phyloP scores from a whole-genome alignment of 2,888 invertebrate genomes.

The Tigriopus californicus region DNA sequence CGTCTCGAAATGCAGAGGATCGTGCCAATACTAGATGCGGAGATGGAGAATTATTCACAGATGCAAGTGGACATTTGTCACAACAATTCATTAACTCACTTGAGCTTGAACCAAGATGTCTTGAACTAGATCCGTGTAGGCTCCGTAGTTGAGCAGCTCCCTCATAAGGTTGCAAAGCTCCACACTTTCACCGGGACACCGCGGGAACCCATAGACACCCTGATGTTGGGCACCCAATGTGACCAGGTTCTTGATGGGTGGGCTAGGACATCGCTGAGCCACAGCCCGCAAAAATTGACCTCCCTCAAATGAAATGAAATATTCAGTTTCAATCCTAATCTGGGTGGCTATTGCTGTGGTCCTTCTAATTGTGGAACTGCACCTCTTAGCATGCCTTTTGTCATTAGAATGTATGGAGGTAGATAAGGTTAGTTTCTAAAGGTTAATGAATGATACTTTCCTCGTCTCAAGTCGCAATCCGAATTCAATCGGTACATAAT shows the following conservation, averaged over 20 bases:
- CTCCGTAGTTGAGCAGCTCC: constrained; percentile 56
- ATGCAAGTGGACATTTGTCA: too few species aligned
- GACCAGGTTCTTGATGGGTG: constrained; percentile 67
- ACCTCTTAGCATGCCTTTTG: too few species aligned
- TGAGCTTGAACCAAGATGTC: constrained; percentile 48
- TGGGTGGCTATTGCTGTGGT: too few species aligned
- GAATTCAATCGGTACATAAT: too few species aligned
- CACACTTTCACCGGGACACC: constrained; percentile 45
- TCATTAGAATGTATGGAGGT: too few species aligned
- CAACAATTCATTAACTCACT: background rate
- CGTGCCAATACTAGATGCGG: constrained; percentile 99
- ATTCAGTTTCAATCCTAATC: too few species aligned
- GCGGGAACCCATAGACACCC: constrained; percentile 75
- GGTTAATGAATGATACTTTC: too few species aligned
- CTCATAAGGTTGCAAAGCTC: constrained; percentile 60
- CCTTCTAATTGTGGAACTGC: too few species aligned
- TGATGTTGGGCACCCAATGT: constrained; percentile 94
- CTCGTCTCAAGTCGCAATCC: too few species aligned
- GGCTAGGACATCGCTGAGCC: constrained; percentile 71
- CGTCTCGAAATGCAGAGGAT: constrained; percentile 60
- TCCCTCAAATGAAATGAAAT: constrained; percentile 32
- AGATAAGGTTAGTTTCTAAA: too few species aligned
- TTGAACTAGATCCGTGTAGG: constrained; percentile 39
- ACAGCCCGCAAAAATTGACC: constrained; percentile 86
- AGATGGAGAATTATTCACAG: too few species aligned